phyloP scores from a whole-genome alignment of 2,888 invertebrate species.

The Habrosyne pyritoides region DNA sequence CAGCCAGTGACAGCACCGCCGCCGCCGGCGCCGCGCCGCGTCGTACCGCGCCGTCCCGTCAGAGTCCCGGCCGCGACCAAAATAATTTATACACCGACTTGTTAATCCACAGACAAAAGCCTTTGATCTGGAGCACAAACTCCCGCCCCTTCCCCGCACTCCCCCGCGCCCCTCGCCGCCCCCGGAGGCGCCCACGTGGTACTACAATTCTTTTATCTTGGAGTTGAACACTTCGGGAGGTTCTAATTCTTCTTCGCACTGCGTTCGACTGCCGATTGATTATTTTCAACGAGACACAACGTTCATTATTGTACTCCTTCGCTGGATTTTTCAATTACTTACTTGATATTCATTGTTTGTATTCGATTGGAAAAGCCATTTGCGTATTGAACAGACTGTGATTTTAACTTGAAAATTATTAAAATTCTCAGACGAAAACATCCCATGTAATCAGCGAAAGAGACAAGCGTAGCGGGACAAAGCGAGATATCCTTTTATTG shows the following conservation, averaged over 20 bases:
- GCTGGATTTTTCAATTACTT: background rate
- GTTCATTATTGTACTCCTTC: background rate
- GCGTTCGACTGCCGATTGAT: background rate
- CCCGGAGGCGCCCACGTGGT: background rate
- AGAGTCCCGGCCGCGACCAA: slow-evolving; percentile 23
- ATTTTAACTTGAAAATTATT: background rate
- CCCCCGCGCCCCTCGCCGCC: slow-evolving; percentile 5
- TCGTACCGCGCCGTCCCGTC: background rate
- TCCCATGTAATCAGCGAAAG: no score
- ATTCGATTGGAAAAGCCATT: background rate
- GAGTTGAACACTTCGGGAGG: slow-evolving; percentile 3
- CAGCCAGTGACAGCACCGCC: background rate
- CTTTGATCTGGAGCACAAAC: slow-evolving; percentile 63
- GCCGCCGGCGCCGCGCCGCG: background rate
- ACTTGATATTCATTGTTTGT: background rate
- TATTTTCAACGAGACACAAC: background rate
- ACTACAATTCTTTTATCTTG: slow-evolving; percentile 7
- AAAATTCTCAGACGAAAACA: no score
- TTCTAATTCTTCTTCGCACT: background rate
- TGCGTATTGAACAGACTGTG: background rate
- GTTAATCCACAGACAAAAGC: slow-evolving; percentile 68
- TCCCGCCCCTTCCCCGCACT: slow-evolving; percentile 29
- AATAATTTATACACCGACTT: slow-evolving; percentile 54
- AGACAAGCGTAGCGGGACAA: no score
- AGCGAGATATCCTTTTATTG: no score